phyloP scores from a whole-genome alignment of 2,888 invertebrate genomes.

The Diogma glabrata region DNA sequence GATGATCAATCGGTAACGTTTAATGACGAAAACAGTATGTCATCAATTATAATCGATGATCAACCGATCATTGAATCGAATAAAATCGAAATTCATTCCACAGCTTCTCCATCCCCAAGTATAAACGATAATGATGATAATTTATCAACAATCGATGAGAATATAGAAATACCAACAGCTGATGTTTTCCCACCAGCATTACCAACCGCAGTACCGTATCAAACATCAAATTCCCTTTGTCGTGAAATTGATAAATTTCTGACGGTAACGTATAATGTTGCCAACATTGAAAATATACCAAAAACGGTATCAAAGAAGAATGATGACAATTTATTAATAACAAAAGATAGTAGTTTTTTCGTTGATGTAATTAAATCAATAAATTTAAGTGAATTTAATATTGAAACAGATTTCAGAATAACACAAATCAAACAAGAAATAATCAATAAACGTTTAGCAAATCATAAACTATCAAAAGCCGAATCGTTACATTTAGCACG shows the following conservation, averaged over 20 bases:
- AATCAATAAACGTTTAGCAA: background rate
- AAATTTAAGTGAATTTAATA: slow-evolving; percentile 1
- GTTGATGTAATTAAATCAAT: background rate
- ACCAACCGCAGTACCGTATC: no score
- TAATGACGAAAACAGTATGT: slow-evolving; percentile 1
- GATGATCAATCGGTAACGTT: background rate
- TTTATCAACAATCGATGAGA: no score
- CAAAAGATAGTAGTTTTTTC: slow-evolving; percentile 5
- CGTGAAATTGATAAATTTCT: slow-evolving; percentile 7
- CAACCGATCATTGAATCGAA: background rate
- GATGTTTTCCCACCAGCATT: no score
- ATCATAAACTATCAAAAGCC: background rate
- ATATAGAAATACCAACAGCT: no score
- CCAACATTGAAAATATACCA: background rate
- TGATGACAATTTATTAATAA: background rate
- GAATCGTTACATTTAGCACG: slow-evolving; percentile 4
- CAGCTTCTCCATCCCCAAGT: background rate
- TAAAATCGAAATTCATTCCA: background rate
- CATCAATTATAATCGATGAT: background rate
- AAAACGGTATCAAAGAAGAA: background rate
- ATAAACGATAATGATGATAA: background rate
- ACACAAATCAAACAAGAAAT: background rate
- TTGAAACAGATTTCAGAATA: background rate
- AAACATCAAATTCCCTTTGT: background rate
- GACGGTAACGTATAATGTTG: background rate